Evolutionary conservation across 2,113 vertebrate species (phyloP).

Genomic region (Corvus moneduloides): DNA sequence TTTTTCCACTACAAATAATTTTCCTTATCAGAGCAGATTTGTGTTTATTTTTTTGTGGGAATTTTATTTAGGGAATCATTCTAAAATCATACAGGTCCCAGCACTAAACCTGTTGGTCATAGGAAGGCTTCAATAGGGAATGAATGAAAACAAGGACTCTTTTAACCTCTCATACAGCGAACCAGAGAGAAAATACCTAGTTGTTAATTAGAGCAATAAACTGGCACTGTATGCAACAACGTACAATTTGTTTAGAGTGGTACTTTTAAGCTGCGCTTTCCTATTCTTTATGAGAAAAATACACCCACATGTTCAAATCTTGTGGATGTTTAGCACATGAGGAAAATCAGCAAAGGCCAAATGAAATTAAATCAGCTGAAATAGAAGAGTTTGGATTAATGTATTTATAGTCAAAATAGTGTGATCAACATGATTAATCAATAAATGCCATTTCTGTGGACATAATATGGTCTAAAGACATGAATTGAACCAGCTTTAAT

Average conservation of each 20-base stretch:
- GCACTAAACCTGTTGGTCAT: not conserved
- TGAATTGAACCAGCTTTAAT: slow-evolving; percentile 9
- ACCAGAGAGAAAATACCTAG: not conserved
- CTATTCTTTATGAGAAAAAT: not conserved
- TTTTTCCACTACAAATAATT: not conserved
- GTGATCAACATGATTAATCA: not conserved
- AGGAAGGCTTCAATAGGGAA: not conserved
- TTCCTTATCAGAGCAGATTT: not conserved
- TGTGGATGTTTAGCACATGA: not conserved
- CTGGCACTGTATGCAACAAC: not conserved
- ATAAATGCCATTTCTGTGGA: slow-evolving; percentile 25
- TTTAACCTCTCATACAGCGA: not conserved
- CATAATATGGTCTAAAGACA: slow-evolving; percentile 19
- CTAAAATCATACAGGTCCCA: not conserved
- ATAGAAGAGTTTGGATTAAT: not conserved
- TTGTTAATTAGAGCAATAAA: not conserved
- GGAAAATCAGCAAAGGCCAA: not conserved
- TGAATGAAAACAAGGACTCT: not conserved
- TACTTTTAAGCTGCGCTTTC: not conserved
- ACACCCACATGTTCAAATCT: not conserved
- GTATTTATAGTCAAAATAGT: not conserved
- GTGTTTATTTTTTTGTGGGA: not conserved
- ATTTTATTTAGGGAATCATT: not conserved
- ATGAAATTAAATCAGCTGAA: not conserved
- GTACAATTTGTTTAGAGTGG: not conserved